phyloP scores from a whole-genome alignment of 1,140 invertebrate species.

The Dendroctonus ponderosae region DNA sequence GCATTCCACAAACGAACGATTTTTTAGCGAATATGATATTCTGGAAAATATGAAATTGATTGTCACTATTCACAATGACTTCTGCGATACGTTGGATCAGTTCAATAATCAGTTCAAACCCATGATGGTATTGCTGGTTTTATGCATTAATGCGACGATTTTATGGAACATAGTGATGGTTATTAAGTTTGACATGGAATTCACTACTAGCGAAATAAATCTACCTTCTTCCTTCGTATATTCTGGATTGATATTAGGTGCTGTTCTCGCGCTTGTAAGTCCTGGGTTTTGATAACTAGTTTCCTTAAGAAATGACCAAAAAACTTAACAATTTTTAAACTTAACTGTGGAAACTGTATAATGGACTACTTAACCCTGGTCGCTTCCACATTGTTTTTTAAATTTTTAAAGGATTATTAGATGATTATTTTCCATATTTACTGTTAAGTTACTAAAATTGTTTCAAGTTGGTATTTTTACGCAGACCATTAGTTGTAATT shows the following conservation, averaged over 20 bases:
- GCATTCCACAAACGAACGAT: too few relatives aligned
- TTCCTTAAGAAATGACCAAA: too few relatives aligned
- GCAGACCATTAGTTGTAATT: not conserved
- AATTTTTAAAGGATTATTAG: too few relatives aligned
- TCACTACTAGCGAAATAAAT: not conserved
- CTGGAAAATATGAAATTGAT: too few relatives aligned
- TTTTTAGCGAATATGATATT: too few relatives aligned
- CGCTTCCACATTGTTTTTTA: too few relatives aligned
- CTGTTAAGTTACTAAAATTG: too few relatives aligned
- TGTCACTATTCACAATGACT: not conserved
- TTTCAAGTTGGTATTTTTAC: not conserved
- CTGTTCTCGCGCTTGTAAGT: not conserved
- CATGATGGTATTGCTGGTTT: not conserved
- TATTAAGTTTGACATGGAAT: not conserved
- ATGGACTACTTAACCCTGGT: too few relatives aligned
- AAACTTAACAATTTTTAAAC: too few relatives aligned
- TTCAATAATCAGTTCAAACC: not conserved
- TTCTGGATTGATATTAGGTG: not conserved
- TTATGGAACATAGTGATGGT: constrained; percentile 1
- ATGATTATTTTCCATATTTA: too few relatives aligned
- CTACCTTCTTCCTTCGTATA: not conserved
- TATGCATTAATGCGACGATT: not conserved
- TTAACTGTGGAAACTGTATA: too few relatives aligned
- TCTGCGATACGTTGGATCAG: not conserved
- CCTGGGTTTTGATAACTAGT: too few relatives aligned